These are phyloP conservation scores for Acronicta aceris DNA, from an alignment of 2,888 invertebrate species.

Conservation along the genomic window DNA sequence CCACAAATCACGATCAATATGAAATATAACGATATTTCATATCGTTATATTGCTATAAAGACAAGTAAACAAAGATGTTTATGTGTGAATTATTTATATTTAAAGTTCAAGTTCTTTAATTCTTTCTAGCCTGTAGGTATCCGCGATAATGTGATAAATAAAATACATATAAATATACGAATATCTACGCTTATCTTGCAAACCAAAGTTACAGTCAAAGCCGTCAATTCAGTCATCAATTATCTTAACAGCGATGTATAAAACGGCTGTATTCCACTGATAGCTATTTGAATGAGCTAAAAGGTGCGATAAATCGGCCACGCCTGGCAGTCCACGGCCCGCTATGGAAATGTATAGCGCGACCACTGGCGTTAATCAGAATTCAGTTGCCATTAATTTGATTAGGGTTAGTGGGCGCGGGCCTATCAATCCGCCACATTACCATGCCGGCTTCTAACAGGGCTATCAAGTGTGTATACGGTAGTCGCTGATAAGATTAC, in stretches of 20 bases:
- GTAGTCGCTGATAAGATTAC: slow-evolving; percentile 48
- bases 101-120: no score
- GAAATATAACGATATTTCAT: no score
- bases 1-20: no score
- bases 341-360: slow-evolving; percentile 83
- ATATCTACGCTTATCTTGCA: not conserved
- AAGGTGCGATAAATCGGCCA: slow-evolving; percentile 84
- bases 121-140: no score
- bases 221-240: slow-evolving; percentile 55
- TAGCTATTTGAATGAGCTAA: slow-evolving; percentile 68
- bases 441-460: slow-evolving; percentile 77
- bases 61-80: no score
- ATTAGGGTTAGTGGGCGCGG: slow-evolving; percentile 89
- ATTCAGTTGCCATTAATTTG: slow-evolving; percentile 88
- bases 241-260: slow-evolving; percentile 57
- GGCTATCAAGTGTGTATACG: slow-evolving; percentile 61
- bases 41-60: no score
- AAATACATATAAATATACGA: no score
- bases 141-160: no score
- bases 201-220: slow-evolving; percentile 36
- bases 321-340: slow-evolving; percentile 59
- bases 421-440: slow-evolving; percentile 87
- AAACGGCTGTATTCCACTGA: slow-evolving; percentile 54
- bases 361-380: slow-evolving; percentile 84
- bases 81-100: no score